A percentile compares a stretch with the other conserved stretches of the same genome.
Conservation (phyloP, 2,797 vertebrate genomes). For the Takifugu rubripes region DNA sequence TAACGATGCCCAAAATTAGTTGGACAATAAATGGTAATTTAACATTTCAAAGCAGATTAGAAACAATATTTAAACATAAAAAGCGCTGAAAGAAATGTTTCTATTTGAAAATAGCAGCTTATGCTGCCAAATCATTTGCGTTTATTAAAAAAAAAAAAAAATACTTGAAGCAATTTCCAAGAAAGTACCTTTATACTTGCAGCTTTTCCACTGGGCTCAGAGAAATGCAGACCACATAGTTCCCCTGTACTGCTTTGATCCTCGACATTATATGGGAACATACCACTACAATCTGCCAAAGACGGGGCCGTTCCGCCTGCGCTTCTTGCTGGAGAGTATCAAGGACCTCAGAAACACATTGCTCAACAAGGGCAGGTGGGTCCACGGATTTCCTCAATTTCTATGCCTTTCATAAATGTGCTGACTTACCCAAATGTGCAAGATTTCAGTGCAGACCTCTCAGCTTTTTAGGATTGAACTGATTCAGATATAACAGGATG, state of each 20-base stretch:
- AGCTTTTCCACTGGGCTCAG: conserved; percentile 83
- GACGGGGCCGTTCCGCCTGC: conserved; percentile 77
- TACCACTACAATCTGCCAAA: conserved; percentile 76
- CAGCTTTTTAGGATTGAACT: too few species aligned
- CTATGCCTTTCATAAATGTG: background rate
- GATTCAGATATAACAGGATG: conserved; percentile 28
- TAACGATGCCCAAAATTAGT: too few species aligned
- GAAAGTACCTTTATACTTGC: background rate
- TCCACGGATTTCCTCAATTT: background rate
- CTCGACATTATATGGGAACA: conserved; percentile 76
- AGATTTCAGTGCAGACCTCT: too few species aligned
- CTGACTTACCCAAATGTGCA: too few species aligned
- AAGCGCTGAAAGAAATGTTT: too few species aligned
- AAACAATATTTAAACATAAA: too few species aligned
- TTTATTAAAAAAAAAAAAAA: background rate
- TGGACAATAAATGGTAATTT: too few species aligned
- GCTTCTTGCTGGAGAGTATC: conserved; percentile 79
- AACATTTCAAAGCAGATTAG: too few species aligned
- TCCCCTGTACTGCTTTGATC: conserved; percentile 86
- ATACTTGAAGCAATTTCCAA: too few species aligned
- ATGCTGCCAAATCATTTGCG: too few species aligned
- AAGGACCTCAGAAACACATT: conserved; percentile 74
- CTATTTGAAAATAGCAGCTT: too few species aligned
- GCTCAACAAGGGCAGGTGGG: conserved; percentile 77
- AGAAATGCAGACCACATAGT: conserved; percentile 73